phyloP scores from a whole-genome alignment of 2,113 vertebrate species.

The Pyrgilauda ruficollis region DNA sequence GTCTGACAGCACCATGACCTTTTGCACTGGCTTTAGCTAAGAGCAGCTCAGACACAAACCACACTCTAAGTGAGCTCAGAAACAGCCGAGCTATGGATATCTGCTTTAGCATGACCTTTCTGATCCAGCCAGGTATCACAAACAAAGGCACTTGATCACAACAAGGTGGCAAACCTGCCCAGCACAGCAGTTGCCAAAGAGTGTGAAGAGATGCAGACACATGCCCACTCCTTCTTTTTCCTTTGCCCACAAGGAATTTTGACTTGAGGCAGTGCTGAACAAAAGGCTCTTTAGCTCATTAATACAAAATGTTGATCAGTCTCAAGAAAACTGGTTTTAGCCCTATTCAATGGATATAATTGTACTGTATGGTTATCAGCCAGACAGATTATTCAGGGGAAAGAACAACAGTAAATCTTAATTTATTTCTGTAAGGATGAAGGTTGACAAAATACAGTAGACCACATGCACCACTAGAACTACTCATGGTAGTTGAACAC shows the following conservation, averaged over 20 bases:
- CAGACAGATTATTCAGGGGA: neutral
- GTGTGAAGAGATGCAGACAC: neutral
- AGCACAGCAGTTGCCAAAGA: neutral
- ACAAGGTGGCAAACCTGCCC: neutral
- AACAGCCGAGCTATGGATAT: neutral
- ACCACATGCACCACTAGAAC: neutral
- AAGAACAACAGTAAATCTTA: neutral
- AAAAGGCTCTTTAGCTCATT: neutral
- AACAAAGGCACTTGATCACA: neutral
- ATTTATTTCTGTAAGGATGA: neutral
- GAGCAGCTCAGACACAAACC: neutral
- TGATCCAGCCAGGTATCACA: neutral
- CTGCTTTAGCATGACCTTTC: neutral
- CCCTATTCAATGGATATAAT: neutral
- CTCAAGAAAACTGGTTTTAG: neutral
- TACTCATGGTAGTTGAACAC: neutral
- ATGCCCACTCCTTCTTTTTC: neutral
- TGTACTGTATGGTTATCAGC: neutral
- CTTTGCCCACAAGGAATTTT: neutral
- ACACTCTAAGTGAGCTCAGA: neutral
- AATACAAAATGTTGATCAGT: neutral
- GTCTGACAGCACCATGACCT: neutral
- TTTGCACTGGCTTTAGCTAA: neutral
- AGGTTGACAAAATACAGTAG: neutral
- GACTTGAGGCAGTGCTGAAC: neutral